Percentiles rank a stretch among this genome's conserved stretches.
These are phyloP conservation scores for Pristionchus mayeri DNA, from an alignment of 2,888 invertebrate genomes.

Conservation along the genomic window DNA sequence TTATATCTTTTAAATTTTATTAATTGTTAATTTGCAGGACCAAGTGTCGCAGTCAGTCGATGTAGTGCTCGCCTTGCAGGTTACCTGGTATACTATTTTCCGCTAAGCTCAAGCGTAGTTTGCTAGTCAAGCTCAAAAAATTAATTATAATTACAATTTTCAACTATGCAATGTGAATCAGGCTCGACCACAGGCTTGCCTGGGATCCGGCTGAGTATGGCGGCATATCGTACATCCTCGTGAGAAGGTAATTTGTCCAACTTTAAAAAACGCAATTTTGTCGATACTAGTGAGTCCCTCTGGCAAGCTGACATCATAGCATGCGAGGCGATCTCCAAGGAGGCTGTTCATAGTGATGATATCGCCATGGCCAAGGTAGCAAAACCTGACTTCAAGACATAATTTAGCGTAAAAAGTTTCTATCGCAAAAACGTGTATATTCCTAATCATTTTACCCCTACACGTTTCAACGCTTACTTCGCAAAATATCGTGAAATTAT, in stretches of 20 bases:
- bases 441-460: too few species aligned
- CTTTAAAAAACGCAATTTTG: too few species aligned
- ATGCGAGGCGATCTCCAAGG: conserved; percentile 1
- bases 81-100: not conserved
- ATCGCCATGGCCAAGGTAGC: not conserved
- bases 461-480: too few species aligned
- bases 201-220: conserved; percentile 1
- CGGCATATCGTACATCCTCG: not conserved
- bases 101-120: not conserved
- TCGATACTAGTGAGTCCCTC: not conserved
- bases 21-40: not conserved
- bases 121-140: not conserved
- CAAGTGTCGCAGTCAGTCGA: conserved; percentile 10
- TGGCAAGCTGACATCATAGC: conserved; percentile 4
- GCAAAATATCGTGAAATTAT: too few species aligned
- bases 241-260: not conserved
- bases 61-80: not conserved
- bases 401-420: too few species aligned
- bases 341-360: not conserved
- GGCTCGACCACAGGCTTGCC: not conserved
- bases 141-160: too few species aligned
- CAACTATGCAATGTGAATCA: too few species aligned
- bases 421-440: too few species aligned
- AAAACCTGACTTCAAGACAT: too few species aligned
- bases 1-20: too few species aligned